Evolutionary conservation across 2,113 vertebrate species (phyloP).

Genomic region (Isichthys henryi): DNA sequence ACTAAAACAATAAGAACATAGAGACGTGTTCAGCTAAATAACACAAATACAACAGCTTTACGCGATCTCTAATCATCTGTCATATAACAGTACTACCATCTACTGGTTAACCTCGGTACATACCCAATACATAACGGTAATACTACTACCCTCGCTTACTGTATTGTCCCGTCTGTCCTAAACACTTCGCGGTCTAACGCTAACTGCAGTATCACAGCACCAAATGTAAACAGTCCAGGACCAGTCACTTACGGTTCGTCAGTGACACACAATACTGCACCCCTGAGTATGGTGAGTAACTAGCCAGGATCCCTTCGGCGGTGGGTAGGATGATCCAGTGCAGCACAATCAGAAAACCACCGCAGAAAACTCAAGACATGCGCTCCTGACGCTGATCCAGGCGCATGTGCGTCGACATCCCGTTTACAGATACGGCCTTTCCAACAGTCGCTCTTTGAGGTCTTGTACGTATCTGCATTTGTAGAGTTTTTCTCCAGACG

Average conservation of each 20-base stretch:
- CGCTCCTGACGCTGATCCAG: too few species aligned
- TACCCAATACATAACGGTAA: not conserved
- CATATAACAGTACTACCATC: not conserved
- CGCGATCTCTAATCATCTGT: not conserved
- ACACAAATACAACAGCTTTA: not conserved
- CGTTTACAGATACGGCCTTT: too few species aligned
- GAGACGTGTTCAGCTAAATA: not conserved
- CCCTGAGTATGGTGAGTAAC: not conserved
- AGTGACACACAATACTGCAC: not conserved
- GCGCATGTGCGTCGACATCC: too few species aligned
- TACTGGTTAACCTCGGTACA: not conserved
- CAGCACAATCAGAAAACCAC: too few species aligned
- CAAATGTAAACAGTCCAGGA: not conserved
- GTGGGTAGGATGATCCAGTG: too few species aligned
- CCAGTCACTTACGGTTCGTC: not conserved
- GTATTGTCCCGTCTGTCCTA: not conserved
- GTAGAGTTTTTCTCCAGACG: not conserved
- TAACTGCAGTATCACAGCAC: not conserved
- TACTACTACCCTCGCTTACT: not conserved
- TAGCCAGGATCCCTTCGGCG: not conserved
- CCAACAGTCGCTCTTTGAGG: not conserved
- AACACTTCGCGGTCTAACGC: not conserved
- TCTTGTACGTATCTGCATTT: not conserved
- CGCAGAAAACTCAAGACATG: too few species aligned
- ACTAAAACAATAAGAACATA: too few species aligned